phyloP scores from a whole-genome alignment of 2,113 vertebrate genomes.

The Leuciscus idus region DNA sequence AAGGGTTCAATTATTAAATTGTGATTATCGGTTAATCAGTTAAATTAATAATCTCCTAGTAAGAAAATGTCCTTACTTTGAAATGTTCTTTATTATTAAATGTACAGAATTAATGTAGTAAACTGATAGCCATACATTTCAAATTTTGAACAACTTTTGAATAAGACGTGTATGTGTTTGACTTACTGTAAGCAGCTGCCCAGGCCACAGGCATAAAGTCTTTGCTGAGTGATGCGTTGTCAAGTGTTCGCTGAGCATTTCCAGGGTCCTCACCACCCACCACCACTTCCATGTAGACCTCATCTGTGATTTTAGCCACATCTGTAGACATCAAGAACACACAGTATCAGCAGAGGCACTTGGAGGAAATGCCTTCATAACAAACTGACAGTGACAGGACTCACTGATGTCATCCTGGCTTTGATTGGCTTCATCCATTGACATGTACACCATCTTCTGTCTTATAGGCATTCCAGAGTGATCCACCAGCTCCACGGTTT shows the following conservation, averaged over 20 bases:
- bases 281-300: conserved; percentile 90
- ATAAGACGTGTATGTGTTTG: too few relatives aligned
- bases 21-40: too few relatives aligned
- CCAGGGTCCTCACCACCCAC: conserved; percentile 85
- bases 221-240: conserved; percentile 81
- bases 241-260: conserved; percentile 76
- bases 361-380: neutral
- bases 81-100: neutral
- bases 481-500: conserved; percentile 83
- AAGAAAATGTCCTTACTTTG: neutral
- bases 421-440: conserved; percentile 86
- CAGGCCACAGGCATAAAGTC: conserved; percentile 85
- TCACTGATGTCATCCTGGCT: conserved; percentile 85
- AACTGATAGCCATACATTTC: neutral
- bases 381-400: neutral
- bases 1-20: neutral
- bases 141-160: neutral
- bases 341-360: neutral
- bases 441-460: conserved; percentile 93
- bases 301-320: conserved; percentile 87
- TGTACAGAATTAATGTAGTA: neutral
- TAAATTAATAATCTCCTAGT: neutral
- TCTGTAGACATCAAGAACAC: conserved; percentile 63
- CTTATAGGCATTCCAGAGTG: conserved; percentile 78
- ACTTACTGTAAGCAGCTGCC: conserved; percentile 84